Percentiles rank a stretch among this genome's conserved stretches.
Evolutionary conservation across 2,888 invertebrate species (phyloP).

Genomic region (Cephus spinipes): DNA sequence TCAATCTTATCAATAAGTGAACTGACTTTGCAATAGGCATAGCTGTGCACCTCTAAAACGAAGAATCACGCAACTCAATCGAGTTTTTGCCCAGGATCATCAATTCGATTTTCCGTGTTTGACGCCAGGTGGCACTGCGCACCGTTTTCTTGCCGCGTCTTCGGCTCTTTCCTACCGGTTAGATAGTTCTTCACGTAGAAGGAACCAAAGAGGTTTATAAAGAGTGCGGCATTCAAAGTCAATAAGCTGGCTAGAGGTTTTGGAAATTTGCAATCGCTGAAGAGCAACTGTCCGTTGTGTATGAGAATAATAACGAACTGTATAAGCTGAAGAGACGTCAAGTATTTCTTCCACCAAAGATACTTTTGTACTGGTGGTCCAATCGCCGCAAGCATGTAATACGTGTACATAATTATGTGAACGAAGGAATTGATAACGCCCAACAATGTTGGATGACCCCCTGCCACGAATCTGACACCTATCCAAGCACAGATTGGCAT

Average conservation of each 20-base stretch:
- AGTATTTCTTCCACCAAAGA: constrained; percentile 95
- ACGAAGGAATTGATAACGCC: constrained; percentile 90
- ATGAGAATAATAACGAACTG: constrained; percentile 83
- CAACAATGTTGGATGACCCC: constrained; percentile 89
- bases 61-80: not conserved
- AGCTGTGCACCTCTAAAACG: not conserved
- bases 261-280: constrained; percentile 73
- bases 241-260: constrained; percentile 77
- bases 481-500: constrained; percentile 86
- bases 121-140: not conserved
- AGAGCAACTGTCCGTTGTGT: constrained; percentile 76
- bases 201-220: constrained; percentile 82
- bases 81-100: not conserved
- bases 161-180: constrained; percentile 41
- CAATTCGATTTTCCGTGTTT: not conserved
- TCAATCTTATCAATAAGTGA: not conserved
- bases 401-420: constrained; percentile 92
- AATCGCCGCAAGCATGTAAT: constrained; percentile 88
- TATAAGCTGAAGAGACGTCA: constrained; percentile 89
- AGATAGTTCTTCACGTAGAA: constrained; percentile 80
- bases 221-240: constrained; percentile 76
- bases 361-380: constrained; percentile 91
- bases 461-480: constrained; percentile 82
- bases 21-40: not conserved
- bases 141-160: not conserved